Evolutionary conservation across 2,113 vertebrate species (phyloP), one percentile per base, ranked within the genome.

Genomic region (Rattus rattus): DNA sequence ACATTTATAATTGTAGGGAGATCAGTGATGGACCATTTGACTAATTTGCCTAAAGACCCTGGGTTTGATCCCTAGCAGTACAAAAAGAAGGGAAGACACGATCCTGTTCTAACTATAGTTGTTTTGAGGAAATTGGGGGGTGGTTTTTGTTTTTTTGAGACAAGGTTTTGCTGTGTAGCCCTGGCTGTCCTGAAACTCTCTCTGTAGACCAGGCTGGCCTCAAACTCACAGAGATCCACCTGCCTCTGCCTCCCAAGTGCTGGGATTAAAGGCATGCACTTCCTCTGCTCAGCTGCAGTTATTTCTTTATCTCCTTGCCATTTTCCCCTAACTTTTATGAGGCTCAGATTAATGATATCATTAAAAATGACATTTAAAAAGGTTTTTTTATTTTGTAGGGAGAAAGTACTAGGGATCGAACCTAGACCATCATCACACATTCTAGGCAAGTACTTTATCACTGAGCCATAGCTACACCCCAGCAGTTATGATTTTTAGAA

Each of bases 401-500:
- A 5, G 65, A 5, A 79, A 30, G n/a, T 85, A 63, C 26, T 65
- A 85, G 24, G 59, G 39, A 47, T 47, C 65, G 39, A 65, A 65
- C 24, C 26, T 84, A 28, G 24, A n/a, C 7, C 36, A 47, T 19
- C 16, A 47, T 11, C 16, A 47, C 26, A 47, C 16, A 26, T 13
- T 24, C 36, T 2, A 61, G 36, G 26, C 61, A 85, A 67, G 28
- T 11, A 33, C 14, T 47, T 47, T 20, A 47, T 65, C 26, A 65
- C 7, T 33, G 39, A 85, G 39, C 24, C 39, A 17, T 43, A 43
- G 59, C 12, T 24, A 14, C 26, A 47, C 24, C 20, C 1, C 4
- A 30, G 76, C 65, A 70, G 20, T 33, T 95, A n/a, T 87, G 83
- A 86, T 86, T 94, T 84, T 36, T 79, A 84, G n/a, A 94, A 95